Conservation (phyloP, 2,888 invertebrate species). For the Scaptomyza reducta region DNA sequence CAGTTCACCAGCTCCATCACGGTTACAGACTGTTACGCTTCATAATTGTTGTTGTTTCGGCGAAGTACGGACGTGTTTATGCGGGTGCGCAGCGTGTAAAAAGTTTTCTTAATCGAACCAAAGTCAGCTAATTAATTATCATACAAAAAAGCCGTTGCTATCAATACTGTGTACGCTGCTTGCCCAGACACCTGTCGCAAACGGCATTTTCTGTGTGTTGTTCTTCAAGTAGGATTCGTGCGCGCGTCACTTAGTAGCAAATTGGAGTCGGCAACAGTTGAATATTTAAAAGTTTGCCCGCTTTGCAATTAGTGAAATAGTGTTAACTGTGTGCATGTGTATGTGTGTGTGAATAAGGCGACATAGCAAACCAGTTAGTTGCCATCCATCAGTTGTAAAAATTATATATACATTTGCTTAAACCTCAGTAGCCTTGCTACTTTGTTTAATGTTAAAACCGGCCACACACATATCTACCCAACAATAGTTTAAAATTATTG, state of each 20-base stretch:
- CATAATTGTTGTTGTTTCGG: constrained; percentile 54
- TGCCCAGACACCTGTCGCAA: constrained; percentile 32
- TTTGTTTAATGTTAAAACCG: constrained; percentile 42
- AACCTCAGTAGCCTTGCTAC: constrained; percentile 45
- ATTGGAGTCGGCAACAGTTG: constrained; percentile 45
- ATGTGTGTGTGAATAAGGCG: constrained; percentile 29
- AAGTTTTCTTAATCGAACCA: constrained; percentile 19
- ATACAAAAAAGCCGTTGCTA: constrained; percentile 26
- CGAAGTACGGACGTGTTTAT: constrained; percentile 52
- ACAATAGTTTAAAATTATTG: constrained; percentile 40
- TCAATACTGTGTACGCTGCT: constrained; percentile 10
- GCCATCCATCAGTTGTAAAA: constrained; percentile 15
- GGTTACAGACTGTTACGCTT: constrained; percentile 39
- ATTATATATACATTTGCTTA: constrained; percentile 34
- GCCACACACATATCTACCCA: constrained; percentile 27
- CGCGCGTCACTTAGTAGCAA: constrained; percentile 65
- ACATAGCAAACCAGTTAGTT: constrained; percentile 70
- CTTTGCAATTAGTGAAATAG: constrained; percentile 54
- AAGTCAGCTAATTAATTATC: constrained; percentile 38
- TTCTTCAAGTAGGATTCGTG: constrained; percentile 32
- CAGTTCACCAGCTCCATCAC: constrained; percentile 27
- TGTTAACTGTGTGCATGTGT: constrained; percentile 35
- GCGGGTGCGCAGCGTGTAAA: constrained; percentile 56
- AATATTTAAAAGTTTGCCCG: constrained; percentile 52
- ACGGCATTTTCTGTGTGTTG: constrained; percentile 1